Base-by-base conservation (phyloP, 2,797 vertebrate genomes). In the Ptychobarbus kaznakovi region DNA sequence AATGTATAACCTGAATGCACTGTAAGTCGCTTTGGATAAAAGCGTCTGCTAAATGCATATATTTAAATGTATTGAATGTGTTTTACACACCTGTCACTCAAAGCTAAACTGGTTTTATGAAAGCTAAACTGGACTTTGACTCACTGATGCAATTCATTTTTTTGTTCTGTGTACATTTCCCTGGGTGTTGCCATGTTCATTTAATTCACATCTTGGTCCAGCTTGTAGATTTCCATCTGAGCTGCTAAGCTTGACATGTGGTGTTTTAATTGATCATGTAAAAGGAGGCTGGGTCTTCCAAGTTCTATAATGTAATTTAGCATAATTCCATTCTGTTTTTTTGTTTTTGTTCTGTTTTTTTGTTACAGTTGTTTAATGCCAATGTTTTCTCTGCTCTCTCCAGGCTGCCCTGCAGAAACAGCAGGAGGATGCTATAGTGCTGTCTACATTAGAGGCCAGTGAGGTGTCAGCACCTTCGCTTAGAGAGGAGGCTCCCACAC, bases 401-500 rank as follows among this genome's bases (percentile, higher is more conserved):
- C 84, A 99, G 98, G 98, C 97, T 72, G 97, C 97, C 61, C 93
- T 99, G 86, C 98, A 99, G 94, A 99, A 98, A 82, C 97, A 97
- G 87, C 97, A 98, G 86, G 95, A 96, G 61, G 95, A 96, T 1
- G 94, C 92, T 10, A 89, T 94, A 86, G 87, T 95, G 81, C 92
- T 94, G 85, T 92, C 95, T 20, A 93, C 95, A 3, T 90, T 96
- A 22, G 95, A 95, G 20, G 93, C 95, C 0, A 96, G 94, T 90
- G 92, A 92, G 51, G 94, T 92, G 10, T 79, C 91, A 0, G 56
- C 92, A 28, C 92, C 87, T 11, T 88, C 94, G 13, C 87, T 88
- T 12, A 95, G 96, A 1, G 90, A 96, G 42, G 97, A 99, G 40
- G 49, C 84, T 75, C 94, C 95, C 0, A 95, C 96, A 0, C 87